Base-by-base conservation (phyloP, 1,140 invertebrate species). In the Micrasema minimum region DNA sequence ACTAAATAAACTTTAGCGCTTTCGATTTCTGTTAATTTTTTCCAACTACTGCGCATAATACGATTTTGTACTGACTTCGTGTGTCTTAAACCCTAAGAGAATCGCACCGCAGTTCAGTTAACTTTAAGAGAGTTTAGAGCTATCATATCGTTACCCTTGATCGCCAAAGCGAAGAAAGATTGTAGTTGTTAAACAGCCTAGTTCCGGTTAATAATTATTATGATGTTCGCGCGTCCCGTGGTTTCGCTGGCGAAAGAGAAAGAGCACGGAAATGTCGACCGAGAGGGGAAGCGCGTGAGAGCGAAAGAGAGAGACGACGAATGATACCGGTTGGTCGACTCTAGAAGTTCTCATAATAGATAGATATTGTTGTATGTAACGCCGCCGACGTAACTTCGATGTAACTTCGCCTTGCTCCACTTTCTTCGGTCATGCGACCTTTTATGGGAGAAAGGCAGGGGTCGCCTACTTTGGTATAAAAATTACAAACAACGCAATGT, bases 381-480 rank as follows among this genome's bases (percentile, higher is more conserved):
- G 31, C n/a, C n/a, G n/a, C 23, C 23, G 20, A 57, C 53, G 53
- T 57, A 57, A 57, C 53, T 35, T 11, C 53, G 26, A 51, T 57
- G 53, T 57, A 57, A 57, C 53, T 18, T n/a, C 12, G n/a, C 18
- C 43, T 4, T 38, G 53, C 53, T 57, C 53, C 53, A 57, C 53
- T 57, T 57, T 57, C 53, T 18, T 35, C 31, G n/a, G 26, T 12
- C 50, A 23, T 51, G 50, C 53, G 53, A 57, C 53, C 53, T 57
- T 51, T 57, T 57, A 20, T 35, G n/a, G 53, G 53, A 57, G 53
- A 57, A 57, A 57, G 53, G 31, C 26, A 16, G 53, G 26, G 31
- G 31, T 37, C 6, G 53, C 23, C 26, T 37, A 57, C 53, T 6
- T 18, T 1, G 16, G 14, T n/a, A 14, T 16, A 57, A 14, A 16